Conservation (phyloP, 2,888 invertebrate genomes). For the Brachylomia viminalis region DNA sequence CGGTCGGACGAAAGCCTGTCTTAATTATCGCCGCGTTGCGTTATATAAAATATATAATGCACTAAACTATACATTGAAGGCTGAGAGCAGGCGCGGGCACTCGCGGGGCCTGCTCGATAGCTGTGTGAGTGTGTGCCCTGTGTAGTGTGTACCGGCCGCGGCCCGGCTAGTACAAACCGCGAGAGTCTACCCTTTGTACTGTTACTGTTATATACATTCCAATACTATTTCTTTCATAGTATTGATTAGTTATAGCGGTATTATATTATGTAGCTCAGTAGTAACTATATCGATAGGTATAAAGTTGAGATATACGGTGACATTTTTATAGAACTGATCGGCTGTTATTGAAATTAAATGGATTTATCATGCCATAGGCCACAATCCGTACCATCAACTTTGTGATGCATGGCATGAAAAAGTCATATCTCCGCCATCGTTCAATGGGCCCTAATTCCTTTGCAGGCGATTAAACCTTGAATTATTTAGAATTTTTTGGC, state of each 20-base stretch:
- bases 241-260: conserved; percentile 8
- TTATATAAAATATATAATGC: neutral
- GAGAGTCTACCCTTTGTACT: neutral
- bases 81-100: neutral
- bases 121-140: neutral
- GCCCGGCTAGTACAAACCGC: neutral
- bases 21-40: neutral
- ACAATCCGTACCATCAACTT: too few species aligned
- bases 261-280: too few species aligned
- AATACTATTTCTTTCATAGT: conserved; percentile 3
- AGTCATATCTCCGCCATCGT: too few species aligned
- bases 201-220: conserved; percentile 14
- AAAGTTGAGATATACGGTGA: neutral
- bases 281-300: neutral
- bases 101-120: neutral
- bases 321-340: neutral
- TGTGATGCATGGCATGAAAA: too few species aligned
- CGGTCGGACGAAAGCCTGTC: neutral
- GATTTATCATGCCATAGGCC: neutral
- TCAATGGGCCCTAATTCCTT: too few species aligned
- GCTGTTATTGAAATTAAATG: neutral
- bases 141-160: neutral
- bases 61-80: neutral
- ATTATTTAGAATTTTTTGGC: too few species aligned
- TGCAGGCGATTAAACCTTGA: too few species aligned